Percentiles rank a stretch among this genome's conserved stretches.
These are phyloP conservation scores for Sciurus carolinensis DNA, from an alignment of 2,797 vertebrate species.

Conservation along the genomic window DNA sequence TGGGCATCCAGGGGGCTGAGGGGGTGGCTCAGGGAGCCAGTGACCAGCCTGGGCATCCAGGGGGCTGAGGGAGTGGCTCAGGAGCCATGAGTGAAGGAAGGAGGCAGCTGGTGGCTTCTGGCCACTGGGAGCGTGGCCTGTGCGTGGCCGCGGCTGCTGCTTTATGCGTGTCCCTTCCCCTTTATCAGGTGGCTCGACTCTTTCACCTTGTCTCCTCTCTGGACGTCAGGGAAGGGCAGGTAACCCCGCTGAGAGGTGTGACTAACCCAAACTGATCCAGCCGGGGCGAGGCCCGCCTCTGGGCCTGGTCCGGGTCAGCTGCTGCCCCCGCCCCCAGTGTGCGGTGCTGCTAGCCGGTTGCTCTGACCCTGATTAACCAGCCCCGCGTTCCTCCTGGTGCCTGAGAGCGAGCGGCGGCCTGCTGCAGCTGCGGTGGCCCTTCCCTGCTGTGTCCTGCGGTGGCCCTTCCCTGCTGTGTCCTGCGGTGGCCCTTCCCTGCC, in stretches of 20 bases:
- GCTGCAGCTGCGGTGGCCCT: too few species aligned
- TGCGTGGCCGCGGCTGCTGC: conserved; percentile 81
- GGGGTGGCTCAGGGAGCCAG: too few species aligned
- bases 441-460: too few species aligned
- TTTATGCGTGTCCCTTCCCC: conserved; percentile 79
- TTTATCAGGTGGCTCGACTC: conserved; percentile 90
- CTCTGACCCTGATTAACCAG: too few species aligned
- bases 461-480: too few species aligned
- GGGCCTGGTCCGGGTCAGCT: conserved; percentile 66
- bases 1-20: too few species aligned
- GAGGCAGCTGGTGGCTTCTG: not conserved
- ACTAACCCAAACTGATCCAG: conserved; percentile 86
- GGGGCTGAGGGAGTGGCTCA: too few species aligned
- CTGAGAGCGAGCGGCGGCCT: too few species aligned
- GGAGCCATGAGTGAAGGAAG: too few species aligned
- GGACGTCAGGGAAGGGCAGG: conserved; percentile 91
- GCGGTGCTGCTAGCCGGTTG: not conserved
- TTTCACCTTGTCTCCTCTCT: conserved; percentile 90
- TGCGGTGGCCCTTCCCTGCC: too few species aligned
- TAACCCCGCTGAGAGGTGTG: conserved; percentile 88
- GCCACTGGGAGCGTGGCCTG: not conserved
- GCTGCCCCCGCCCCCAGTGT: conserved; percentile 44
- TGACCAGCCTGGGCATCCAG: too few species aligned
- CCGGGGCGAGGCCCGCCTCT: conserved; percentile 39
- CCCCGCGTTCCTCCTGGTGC: too few species aligned